Evolutionary conservation across 2,888 invertebrate genomes (phyloP), one percentile per base, ranked within the genome.

Genomic region (Scaptomyza parva): DNA sequence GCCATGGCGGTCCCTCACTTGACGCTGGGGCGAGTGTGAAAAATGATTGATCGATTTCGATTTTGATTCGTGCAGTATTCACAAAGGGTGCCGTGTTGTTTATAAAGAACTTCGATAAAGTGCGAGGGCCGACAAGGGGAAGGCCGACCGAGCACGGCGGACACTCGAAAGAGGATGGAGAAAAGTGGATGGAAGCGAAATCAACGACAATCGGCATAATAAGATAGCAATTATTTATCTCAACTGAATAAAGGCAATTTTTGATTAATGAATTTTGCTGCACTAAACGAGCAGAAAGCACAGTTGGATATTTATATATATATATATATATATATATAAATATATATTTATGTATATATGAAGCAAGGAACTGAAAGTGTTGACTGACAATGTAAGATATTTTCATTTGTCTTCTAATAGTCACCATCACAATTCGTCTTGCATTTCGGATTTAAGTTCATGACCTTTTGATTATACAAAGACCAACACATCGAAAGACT

Each of bases 171-270:
- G 44, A 7, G 24, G 47, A 24, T 6, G 30, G 44, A 54, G 51
- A 35, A 22, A 48, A 30, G 54, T 54, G 33, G 28, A 30, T 59
- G 71, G 66, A 72, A 84, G 71, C 81, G 81, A 86, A 85, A 86
- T 85, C 85, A 68, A 86, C 82, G 87, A 82, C 85, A 82, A 84
- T 82, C 82, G 87, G 59, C 81, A 82, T 82, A 82, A 86, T 82
- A 82, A 86, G 82, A 82, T 82, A 77, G 85, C 87, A 82, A 82
- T 82, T 82, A 86, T 82, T 82, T 82, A 82, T 82, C 70, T 68
- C 52, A 57, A 58, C 52, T 66, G 86, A 72, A 78, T 64, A 67
- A 76, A 69, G 62, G 63, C 69, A 57, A 62, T 75, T 86, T 81
- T 83, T 82, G 82, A 82, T 82, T 82, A 82, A 82, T 82, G 82